Evolutionary conservation across 2,797 vertebrate genomes (phyloP), one percentile per base, ranked within the genome.

Genomic region (Propithecus perrieri): DNA sequence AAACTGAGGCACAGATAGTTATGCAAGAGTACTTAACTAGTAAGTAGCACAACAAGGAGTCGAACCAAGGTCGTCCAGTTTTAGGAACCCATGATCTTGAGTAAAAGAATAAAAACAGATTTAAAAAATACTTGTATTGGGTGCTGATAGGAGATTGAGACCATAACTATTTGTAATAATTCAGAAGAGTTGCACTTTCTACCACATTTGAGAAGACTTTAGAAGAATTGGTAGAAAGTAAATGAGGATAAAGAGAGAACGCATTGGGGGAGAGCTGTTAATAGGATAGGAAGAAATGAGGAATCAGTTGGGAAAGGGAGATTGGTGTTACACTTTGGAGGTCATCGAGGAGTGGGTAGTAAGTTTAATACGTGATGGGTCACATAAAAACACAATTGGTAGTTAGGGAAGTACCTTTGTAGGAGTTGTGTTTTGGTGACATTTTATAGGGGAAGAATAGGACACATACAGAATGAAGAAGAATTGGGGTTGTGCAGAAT

Each of bases 1-100:
- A 93, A 86, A 94, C 24, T 59, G 76, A 95, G 81, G 35, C 50
- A 63, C 33, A 20, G 63, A 41, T 59, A 30, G n/a, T 71, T 75
- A 41, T 38, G 12, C 5, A n/a, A 11, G 38, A 43, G 81, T 75
- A 28, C 33, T 50, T 93, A 72, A 48, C 35, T 81, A 69, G 14
- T 65, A 33, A 69, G 65, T 61, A 65, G 57, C 41, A 74, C 38
- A 75, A 4, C 7, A 57, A 85, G 35, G 63, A 65, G 18, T 50
- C 71, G 74, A 89, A 74, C 55, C 50, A 61, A n/a, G 20, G 50
- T 85, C n/a, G 80, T 67, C 53, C 41, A 38, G 61, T 53, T 79
- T 83, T 89, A 94, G 74, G 74, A 89, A 59, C n/a, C 43, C 33
- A 26, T 18, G 35, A 5, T 50, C 7, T 24, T 55, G n/a, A 2